A percentile compares a stretch with the other conserved stretches of the same genome.
phyloP scores from a whole-genome alignment of 1,140 invertebrate genomes.

The Rhyacophila brunnea region DNA sequence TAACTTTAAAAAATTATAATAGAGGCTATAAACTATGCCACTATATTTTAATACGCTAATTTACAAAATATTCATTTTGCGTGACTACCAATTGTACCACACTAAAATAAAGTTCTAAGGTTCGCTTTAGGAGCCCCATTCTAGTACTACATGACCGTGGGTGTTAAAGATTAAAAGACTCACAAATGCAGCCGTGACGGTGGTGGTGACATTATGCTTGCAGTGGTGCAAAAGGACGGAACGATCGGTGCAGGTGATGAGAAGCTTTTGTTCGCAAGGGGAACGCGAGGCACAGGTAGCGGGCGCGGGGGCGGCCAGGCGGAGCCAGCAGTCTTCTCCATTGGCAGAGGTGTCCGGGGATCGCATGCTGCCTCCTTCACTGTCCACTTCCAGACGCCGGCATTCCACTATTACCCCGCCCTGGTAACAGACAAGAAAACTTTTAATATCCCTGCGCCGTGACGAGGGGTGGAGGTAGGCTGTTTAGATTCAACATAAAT shows the following conservation, averaged over 20 bases:
- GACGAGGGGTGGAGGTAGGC: too few species aligned
- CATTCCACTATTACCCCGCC: constrained; percentile 46
- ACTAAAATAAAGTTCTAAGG: too few species aligned
- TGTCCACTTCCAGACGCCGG: constrained; percentile 41
- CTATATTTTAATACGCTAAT: too few species aligned
- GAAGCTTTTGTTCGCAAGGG: constrained; percentile 39
- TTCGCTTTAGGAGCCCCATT: too few species aligned
- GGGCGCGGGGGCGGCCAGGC: constrained; percentile 41
- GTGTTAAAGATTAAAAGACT: neutral
- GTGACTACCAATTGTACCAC: too few species aligned
- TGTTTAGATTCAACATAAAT: too few species aligned
- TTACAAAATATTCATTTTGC: too few species aligned
- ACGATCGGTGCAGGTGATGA: constrained; percentile 47
- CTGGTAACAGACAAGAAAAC: constrained; percentile 33
- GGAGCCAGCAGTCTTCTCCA: constrained; percentile 33
- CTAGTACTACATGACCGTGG: too few species aligned
- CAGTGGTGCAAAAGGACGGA: constrained; percentile 35
- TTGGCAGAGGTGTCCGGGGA: constrained; percentile 33
- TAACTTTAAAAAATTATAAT: too few species aligned
- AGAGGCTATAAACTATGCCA: too few species aligned
- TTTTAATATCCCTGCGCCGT: too few species aligned
- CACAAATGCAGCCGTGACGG: constrained; percentile 31
- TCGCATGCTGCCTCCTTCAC: constrained; percentile 30
- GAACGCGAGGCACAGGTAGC: constrained; percentile 40
- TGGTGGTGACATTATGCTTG: constrained; percentile 27